These are phyloP conservation scores for Polyommatus icarus DNA, from an alignment of 2,888 invertebrate species.

Conservation along the genomic window DNA sequence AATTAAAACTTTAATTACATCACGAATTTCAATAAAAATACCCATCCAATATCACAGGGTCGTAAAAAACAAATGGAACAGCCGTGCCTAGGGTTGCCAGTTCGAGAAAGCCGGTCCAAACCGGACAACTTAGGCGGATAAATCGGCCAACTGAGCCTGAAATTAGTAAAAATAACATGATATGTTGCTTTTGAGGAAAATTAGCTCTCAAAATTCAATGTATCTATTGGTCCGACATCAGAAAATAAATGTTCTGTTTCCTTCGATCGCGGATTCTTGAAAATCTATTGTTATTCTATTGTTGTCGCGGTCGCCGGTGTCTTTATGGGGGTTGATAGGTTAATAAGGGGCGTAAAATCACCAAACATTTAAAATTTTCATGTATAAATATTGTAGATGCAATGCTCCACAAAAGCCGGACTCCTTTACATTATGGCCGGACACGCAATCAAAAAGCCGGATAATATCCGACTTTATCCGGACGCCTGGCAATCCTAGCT, in stretches of 20 bases:
- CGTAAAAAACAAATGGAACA: conserved; percentile 12
- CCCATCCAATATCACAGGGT: conserved; percentile 16
- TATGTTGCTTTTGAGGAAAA: neutral
- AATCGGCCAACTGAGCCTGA: neutral
- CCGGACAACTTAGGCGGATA: neutral
- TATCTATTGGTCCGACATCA: neutral
- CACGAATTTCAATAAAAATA: conserved; percentile 20
- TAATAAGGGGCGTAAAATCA: neutral
- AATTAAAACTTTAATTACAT: conserved; percentile 15
- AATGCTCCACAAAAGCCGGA: no score
- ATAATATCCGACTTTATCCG: neutral
- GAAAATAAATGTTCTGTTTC: no score
- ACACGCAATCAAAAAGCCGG: neutral
- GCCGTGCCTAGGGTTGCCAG: neutral
- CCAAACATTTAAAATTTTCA: neutral
- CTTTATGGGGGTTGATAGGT: no score
- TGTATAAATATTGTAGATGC: neutral
- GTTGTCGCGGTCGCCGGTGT: no score
- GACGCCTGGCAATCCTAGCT: neutral
- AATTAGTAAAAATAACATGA: neutral
- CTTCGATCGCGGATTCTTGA: no score
- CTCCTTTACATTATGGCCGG: no score
- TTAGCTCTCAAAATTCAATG: neutral
- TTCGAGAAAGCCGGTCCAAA: neutral
- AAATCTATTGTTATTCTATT: no score